Conservation (phyloP, 2,888 invertebrate genomes). For the Portevinia maculata region DNA sequence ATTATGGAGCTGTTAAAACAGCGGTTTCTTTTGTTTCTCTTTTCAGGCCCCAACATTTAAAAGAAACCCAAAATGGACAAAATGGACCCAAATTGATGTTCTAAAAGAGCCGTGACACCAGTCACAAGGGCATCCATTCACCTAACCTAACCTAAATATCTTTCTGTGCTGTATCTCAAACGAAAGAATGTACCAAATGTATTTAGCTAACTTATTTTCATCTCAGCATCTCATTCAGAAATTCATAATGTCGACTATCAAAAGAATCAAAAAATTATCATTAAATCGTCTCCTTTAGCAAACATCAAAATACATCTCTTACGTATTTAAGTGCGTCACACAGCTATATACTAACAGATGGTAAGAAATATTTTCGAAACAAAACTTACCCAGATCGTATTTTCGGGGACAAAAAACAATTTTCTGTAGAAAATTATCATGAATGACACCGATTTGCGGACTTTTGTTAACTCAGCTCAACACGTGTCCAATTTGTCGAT, state of each 20-base stretch:
- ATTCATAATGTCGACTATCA: slow-evolving; percentile 27
- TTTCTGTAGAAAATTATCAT: too few species aligned
- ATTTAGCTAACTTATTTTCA: slow-evolving; percentile 24
- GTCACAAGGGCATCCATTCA: too few species aligned
- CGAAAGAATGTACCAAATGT: slow-evolving; percentile 14
- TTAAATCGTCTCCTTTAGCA: slow-evolving; percentile 13
- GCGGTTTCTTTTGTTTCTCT: too few species aligned
- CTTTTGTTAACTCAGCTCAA: slow-evolving; percentile 26
- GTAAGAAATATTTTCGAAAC: slow-evolving; percentile 10
- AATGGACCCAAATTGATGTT: too few species aligned
- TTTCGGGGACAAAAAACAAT: slow-evolving; percentile 1
- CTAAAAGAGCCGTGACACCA: too few species aligned
- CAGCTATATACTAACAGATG: not conserved
- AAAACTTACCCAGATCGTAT: not conserved
- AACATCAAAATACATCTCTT: slow-evolving; percentile 26
- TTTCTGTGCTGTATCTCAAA: too few species aligned
- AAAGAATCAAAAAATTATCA: slow-evolving; percentile 43
- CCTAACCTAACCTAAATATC: too few species aligned
- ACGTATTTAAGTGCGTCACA: slow-evolving; percentile 56
- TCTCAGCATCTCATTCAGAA: slow-evolving; percentile 26
- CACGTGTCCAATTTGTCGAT: slow-evolving; percentile 59
- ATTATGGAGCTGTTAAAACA: too few species aligned
- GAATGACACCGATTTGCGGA: slow-evolving; percentile 28
- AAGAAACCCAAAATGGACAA: too few species aligned
- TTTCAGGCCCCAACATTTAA: too few species aligned